Evolutionary conservation across 2,888 invertebrate genomes (phyloP).

Genomic region (Nomada flava): DNA sequence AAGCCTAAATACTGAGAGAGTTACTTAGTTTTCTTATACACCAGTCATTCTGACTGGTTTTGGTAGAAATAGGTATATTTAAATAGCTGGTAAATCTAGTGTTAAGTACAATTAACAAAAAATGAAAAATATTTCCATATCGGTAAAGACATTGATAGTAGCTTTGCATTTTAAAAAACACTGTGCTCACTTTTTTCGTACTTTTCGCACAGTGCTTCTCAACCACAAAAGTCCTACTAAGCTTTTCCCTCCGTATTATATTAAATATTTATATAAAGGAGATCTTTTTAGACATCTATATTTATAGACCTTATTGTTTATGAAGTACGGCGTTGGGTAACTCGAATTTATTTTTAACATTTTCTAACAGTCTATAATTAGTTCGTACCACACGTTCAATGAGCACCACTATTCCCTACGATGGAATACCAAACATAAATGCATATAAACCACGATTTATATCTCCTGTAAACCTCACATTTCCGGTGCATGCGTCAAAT

Average conservation of each 20-base stretch:
- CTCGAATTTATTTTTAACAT: not conserved
- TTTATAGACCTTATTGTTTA: not conserved
- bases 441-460: not conserved
- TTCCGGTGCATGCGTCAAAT: not conserved
- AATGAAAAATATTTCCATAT: not conserved
- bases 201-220: constrained; percentile 19
- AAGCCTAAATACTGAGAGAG: too few species aligned
- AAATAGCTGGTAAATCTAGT: too few species aligned
- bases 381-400: constrained; percentile 11
- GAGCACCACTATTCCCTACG: constrained; percentile 19
- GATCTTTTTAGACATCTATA: not conserved
- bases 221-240: not conserved
- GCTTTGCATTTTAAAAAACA: constrained; percentile 20
- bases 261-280: not conserved
- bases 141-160: not conserved
- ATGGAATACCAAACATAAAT: constrained; percentile 18
- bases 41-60: too few species aligned
- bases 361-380: constrained; percentile 31
- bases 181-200: not conserved
- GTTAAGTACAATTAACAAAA: not conserved
- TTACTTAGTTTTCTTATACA: too few species aligned
- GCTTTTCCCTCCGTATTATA: not conserved
- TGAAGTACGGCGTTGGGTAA: not conserved
- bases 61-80: too few species aligned
- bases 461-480: not conserved